Evolutionary conservation across 1,140 invertebrate genomes (phyloP).

Genomic region (Laodelphax striatellus): DNA sequence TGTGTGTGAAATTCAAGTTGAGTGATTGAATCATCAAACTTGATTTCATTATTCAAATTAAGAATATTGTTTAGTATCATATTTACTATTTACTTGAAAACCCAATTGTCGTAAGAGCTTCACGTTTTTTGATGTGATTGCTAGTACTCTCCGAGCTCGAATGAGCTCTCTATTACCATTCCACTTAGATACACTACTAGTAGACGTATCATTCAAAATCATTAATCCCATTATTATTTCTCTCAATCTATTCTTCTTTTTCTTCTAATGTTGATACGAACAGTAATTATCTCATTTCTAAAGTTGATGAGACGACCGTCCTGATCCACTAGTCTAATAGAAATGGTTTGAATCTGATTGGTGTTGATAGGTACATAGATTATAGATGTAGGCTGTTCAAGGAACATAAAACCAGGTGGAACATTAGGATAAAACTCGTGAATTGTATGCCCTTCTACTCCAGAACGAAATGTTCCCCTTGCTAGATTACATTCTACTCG

Average conservation of each 20-base stretch:
- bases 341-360: not conserved
- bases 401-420: not conserved
- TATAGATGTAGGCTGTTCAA: not conserved
- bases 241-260: not conserved
- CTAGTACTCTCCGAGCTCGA: too few species aligned
- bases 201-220: too few species aligned
- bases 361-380: not conserved
- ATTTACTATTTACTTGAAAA: too few species aligned
- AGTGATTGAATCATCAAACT: too few species aligned
- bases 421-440: not conserved
- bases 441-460: not conserved
- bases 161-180: too few species aligned
- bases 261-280: not conserved
- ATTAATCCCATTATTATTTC: too few species aligned
- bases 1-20: too few species aligned
- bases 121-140: too few species aligned
- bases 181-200: too few species aligned
- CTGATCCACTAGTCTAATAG: not conserved
- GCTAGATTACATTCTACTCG: conserved; percentile 15
- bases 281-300: not conserved
- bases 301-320: not conserved
- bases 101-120: too few species aligned
- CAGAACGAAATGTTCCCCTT: conserved; percentile 1
- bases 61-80: too few species aligned
- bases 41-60: too few species aligned